Evolutionary conservation across 2,797 vertebrate species (phyloP).

Genomic region (Dipus sagitta): DNA sequence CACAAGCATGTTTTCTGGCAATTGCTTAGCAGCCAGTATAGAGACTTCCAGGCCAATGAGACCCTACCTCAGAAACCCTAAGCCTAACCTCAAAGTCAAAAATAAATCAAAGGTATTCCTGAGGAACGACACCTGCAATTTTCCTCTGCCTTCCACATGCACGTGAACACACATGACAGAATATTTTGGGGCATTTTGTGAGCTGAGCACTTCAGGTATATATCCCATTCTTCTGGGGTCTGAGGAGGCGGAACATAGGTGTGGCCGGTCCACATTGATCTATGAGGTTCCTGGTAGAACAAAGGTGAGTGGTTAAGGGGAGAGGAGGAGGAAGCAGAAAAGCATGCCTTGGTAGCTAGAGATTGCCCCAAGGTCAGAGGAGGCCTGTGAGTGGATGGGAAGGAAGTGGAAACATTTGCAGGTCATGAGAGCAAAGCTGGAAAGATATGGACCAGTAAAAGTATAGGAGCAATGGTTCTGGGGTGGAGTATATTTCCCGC

Average conservation of each 20-base stretch:
- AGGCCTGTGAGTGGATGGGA: not conserved
- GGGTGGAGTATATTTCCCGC: too few relatives aligned
- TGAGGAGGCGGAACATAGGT: not conserved
- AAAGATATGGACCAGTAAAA: not conserved
- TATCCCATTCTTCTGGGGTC: not conserved
- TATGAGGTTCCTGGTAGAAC: not conserved
- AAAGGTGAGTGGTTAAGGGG: not conserved
- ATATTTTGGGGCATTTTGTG: not conserved
- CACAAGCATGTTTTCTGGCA: too few relatives aligned
- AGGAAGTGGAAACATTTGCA: not conserved
- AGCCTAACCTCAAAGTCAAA: too few relatives aligned
- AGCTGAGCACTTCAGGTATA: not conserved
- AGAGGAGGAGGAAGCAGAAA: not conserved
- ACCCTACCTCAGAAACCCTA: too few relatives aligned
- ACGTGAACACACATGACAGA: too few relatives aligned
- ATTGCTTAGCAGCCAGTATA: too few relatives aligned
- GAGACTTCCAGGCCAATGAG: too few relatives aligned
- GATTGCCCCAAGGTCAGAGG: not conserved
- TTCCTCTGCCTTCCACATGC: too few relatives aligned
- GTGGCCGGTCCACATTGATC: not conserved
- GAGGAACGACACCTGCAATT: too few relatives aligned
- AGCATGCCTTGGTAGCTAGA: not conserved
- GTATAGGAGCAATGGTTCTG: not conserved
- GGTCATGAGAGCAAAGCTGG: not conserved
- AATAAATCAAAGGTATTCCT: too few relatives aligned